Conservation (phyloP, 1,140 invertebrate species). For the Macrotrachela quadricornifera region DNA sequence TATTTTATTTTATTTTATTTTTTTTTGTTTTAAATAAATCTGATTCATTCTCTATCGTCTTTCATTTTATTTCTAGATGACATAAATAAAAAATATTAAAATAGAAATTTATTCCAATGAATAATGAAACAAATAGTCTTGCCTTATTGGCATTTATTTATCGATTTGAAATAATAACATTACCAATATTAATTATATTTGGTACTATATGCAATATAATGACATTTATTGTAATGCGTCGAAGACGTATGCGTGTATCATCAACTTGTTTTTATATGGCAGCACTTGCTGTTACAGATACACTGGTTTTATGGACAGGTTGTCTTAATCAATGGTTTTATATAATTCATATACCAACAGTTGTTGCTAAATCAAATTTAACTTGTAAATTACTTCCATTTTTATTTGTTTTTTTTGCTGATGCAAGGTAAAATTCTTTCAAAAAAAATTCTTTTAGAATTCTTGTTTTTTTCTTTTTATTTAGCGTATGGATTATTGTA, state of each 20-base stretch:
- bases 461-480: slow-evolving; percentile 9
- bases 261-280: slow-evolving; percentile 24
- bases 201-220: slow-evolving; percentile 23
- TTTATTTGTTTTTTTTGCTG: too few species aligned
- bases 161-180: neutral
- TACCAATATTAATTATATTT: slow-evolving; percentile 15
- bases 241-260: slow-evolving; percentile 17
- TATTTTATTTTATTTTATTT: too few species aligned
- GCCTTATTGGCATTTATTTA: too few species aligned
- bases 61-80: too few species aligned
- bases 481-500: slow-evolving; percentile 26
- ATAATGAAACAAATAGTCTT: too few species aligned
- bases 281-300: slow-evolving; percentile 22
- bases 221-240: slow-evolving; percentile 16
- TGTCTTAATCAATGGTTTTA: slow-evolving; percentile 24
- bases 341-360: slow-evolving; percentile 10
- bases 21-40: too few species aligned
- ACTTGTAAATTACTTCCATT: slow-evolving; percentile 11
- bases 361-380: slow-evolving; percentile 1
- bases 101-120: too few species aligned
- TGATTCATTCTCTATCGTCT: too few species aligned
- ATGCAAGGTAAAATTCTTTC: too few species aligned
- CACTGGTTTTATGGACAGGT: slow-evolving; percentile 19
- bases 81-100: too few species aligned
- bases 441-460: too few species aligned